A percentile compares a stretch with the other conserved stretches of the same genome.
These are phyloP conservation scores for Trichogramma evanescens DNA, from an alignment of 2,888 invertebrate species.

Conservation along the genomic window DNA sequence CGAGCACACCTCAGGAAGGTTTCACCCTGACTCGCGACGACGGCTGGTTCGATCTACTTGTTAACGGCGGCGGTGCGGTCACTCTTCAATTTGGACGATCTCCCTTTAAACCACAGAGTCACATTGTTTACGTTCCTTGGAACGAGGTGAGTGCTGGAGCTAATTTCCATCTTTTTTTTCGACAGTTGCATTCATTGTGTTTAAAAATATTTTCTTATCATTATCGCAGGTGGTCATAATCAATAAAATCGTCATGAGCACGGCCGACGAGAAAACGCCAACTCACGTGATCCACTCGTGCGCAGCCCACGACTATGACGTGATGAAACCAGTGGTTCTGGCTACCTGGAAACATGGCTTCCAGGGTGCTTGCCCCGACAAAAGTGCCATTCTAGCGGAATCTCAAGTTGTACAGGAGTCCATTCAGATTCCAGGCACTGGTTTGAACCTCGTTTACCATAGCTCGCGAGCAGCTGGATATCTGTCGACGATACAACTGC, in stretches of 20 bases:
- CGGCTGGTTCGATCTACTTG: constrained; percentile 95
- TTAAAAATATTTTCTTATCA: background rate
- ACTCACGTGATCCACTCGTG: constrained; percentile 69
- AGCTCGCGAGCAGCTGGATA: constrained; percentile 92
- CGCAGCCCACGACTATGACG: constrained; percentile 80
- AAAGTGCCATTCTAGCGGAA: constrained; percentile 82
- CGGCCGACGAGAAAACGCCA: constrained; percentile 69
- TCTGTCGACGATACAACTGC: constrained; percentile 84
- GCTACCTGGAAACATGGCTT: constrained; percentile 94
- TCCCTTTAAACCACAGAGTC: constrained; percentile 80
- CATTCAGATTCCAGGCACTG: constrained; percentile 87
- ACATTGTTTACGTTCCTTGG: constrained; percentile 91
- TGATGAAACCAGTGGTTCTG: constrained; percentile 87
- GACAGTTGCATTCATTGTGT: background rate
- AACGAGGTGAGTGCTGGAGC: constrained; percentile 64
- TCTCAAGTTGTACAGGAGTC: constrained; percentile 94
- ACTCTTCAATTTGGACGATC: constrained; percentile 89
- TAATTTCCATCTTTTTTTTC: background rate
- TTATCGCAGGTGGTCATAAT: constrained; percentile 76
- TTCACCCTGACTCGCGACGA: constrained; percentile 89
- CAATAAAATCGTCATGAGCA: constrained; percentile 75
- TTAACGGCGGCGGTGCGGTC: constrained; percentile 98
- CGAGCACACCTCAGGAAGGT: constrained; percentile 89
- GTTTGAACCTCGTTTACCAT: constrained; percentile 92
- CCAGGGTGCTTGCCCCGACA: constrained; percentile 89